Base-by-base conservation (phyloP, 1,140 invertebrate species). In the Trichonephila clavipes region DNA sequence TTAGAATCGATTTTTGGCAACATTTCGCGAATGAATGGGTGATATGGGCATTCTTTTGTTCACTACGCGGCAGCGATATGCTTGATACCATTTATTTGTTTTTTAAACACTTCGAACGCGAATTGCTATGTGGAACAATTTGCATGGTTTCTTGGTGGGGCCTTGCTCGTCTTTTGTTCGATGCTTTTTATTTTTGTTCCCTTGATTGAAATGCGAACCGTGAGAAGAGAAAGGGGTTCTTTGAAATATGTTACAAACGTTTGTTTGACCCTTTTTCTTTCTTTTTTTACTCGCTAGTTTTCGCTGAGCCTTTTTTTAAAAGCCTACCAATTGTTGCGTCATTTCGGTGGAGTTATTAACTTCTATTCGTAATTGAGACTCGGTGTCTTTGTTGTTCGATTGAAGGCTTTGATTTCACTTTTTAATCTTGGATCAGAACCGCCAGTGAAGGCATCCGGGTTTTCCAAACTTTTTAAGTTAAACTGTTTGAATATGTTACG, bases 181-280 rank as follows among this genome's bases (percentile, higher is more conserved):
- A 58, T 24, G 24, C 7, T 82, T 58, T 59, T 58, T 51, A 24
- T 77, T 77, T n/a, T 19, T 58, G 44, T 85, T 85, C 58, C 24
- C 58, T 7, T 58, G 19, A 58, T 85, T 85, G 19, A 51, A 85
- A 85, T 58, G 82, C 44, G 82, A 85, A 85, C n/a, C 82, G 82
- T 51, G 58, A 85, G 44, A 51, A 58, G n/a, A 85, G 44, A 85
- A n/a, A 51, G 19, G 34, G 7, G 44, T 10, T 51, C n/a, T 85
- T 59, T 85, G 82, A 85, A 85, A 58, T 58, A 3, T 51, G 44
- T 85, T 85, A n/a, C 82, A n/a, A 51, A 58, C 44, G 12, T 85
- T 85, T 58, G 58, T n/a, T 40, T 34, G 28, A 77, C 72, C 72
- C 72, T 40, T 28, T 77, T 77, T 34, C 72, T 77, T 40, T 18